Percentiles rank a stretch among this genome's conserved stretches.
phyloP scores from a whole-genome alignment of 2,113 vertebrate species.

The Nannobrachium achirus region DNA sequence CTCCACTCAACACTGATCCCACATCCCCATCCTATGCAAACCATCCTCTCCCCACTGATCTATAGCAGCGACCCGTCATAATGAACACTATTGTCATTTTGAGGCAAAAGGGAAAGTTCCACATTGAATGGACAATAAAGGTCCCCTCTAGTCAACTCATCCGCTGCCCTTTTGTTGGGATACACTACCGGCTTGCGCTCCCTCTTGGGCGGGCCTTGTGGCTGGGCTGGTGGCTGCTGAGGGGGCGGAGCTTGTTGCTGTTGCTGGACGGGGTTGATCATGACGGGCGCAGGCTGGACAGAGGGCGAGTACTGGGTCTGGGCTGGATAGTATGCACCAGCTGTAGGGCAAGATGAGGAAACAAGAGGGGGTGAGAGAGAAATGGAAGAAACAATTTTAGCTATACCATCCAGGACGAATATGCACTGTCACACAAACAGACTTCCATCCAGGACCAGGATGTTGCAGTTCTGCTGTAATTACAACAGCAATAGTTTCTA shows the following conservation, averaged over 20 bases:
- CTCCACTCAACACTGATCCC: background rate
- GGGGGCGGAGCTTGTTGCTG: conserved; percentile 76
- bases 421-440: background rate
- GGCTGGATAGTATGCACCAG: conserved; percentile 92
- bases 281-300: conserved; percentile 86
- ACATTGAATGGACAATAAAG: conserved; percentile 53
- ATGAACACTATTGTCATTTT: conserved; percentile 55
- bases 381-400: background rate
- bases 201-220: conserved; percentile 86
- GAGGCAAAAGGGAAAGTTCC: conserved; percentile 66
- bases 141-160: conserved; percentile 46
- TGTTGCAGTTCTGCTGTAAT: background rate
- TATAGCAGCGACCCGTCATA: conserved; percentile 28
- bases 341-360: conserved; percentile 64
- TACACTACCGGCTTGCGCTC: conserved; percentile 90
- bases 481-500: too few species aligned
- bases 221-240: conserved; percentile 71
- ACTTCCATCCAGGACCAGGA: background rate
- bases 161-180: conserved; percentile 51
- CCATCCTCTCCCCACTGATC: conserved; percentile 21
- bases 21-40: conserved; percentile 18
- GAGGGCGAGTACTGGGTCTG: conserved; percentile 88
- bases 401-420: background rate
- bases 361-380: background rate
- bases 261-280: conserved; percentile 86